Evolutionary conservation across 30 jellyfish, hydroid and myxozoan genomes (phyloP).

Genomic region (Turritopsis dohrnii): DNA sequence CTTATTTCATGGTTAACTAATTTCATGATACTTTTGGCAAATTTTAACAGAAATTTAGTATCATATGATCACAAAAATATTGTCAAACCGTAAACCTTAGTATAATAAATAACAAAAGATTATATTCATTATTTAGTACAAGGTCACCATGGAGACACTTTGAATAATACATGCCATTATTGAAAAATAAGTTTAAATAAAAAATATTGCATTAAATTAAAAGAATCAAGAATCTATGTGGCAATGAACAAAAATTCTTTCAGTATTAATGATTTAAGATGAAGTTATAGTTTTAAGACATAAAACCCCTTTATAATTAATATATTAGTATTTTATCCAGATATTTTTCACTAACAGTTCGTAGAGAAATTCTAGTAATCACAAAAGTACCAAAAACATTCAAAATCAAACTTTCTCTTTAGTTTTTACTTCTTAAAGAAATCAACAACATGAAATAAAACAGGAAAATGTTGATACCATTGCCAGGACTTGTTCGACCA

Average conservation of each 20-base stretch:
- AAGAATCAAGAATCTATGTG: not conserved
- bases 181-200: not conserved
- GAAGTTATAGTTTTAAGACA: not conserved
- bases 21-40: not conserved
- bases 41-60: not conserved
- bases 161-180: not conserved
- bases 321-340: not conserved
- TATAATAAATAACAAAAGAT: not conserved
- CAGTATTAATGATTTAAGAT: not conserved
- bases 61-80: too few species aligned
- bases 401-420: too few species aligned
- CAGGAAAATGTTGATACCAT: conserved; percentile 2
- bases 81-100: not conserved
- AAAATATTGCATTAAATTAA: not conserved
- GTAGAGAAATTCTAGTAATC: too few species aligned
- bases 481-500: conserved; percentile 53
- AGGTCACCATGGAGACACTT: not conserved
- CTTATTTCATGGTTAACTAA: not conserved
- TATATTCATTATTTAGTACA: not conserved
- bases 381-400: not conserved
- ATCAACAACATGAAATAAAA: not conserved
- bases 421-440: too few species aligned
- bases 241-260: not conserved
- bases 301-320: too few species aligned
- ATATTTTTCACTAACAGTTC: too few species aligned